These are phyloP conservation scores for Python bivittatus DNA, from an alignment of 2,113 vertebrate species.

Conservation along the genomic window DNA sequence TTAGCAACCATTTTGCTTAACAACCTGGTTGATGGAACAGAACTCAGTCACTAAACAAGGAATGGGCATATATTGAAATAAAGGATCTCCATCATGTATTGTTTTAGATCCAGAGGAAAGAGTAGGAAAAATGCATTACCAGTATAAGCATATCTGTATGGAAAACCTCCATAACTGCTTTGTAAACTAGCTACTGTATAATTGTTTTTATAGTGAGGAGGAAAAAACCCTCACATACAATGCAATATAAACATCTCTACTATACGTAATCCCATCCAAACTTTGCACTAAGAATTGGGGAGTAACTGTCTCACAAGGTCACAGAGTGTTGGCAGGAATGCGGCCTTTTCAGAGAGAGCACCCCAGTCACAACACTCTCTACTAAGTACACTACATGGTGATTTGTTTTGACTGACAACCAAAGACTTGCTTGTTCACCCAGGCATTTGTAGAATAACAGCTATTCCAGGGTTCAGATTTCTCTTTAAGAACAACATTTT, in stretches of 20 bases:
- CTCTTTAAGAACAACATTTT: neutral
- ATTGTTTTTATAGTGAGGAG: neutral
- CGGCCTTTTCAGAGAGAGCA: neutral
- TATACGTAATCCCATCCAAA: neutral
- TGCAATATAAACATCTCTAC: neutral
- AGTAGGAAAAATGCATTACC: neutral
- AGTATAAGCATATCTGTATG: neutral
- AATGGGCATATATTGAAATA: neutral
- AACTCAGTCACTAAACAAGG: neutral
- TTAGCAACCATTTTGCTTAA: neutral
- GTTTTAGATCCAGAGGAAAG: neutral
- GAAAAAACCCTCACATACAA: neutral
- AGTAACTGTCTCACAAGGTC: neutral
- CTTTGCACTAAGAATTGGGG: neutral
- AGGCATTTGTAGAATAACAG: neutral
- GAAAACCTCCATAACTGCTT: neutral
- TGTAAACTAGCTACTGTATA: neutral
- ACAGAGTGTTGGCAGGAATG: neutral
- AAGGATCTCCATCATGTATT: neutral
- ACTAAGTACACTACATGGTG: neutral
- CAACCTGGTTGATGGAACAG: neutral
- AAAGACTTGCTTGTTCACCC: neutral
- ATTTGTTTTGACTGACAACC: neutral
- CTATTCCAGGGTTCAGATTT: neutral
- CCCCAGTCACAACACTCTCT: neutral